Evolutionary conservation across 2,797 vertebrate genomes (phyloP).

Genomic region (Vipera ursinii): DNA sequence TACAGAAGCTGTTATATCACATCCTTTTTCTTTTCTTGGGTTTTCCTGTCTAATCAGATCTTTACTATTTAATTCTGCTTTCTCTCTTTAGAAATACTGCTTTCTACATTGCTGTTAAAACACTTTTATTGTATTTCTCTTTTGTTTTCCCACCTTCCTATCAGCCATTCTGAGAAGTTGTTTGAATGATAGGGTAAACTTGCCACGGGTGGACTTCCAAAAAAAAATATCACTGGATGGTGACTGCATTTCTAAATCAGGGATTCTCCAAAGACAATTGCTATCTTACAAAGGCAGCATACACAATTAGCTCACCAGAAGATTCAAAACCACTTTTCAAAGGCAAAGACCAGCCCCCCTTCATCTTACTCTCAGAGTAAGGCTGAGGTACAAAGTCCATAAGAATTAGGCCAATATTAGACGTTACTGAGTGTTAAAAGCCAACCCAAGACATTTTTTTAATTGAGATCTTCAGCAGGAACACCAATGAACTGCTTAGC

Average conservation of each 20-base stretch:
- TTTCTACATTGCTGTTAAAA: background rate
- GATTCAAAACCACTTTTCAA: background rate
- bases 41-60: background rate
- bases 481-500: background rate
- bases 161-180: background rate
- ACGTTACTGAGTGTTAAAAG: background rate
- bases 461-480: background rate
- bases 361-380: background rate
- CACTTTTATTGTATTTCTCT: background rate
- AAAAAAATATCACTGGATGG: background rate
- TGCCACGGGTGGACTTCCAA: background rate
- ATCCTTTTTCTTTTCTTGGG: background rate
- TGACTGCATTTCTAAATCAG: background rate
- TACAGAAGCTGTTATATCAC: background rate
- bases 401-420: background rate
- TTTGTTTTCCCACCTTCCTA: background rate
- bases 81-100: background rate
- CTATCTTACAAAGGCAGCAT: background rate
- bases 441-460: background rate
- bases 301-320: background rate
- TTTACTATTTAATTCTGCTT: background rate
- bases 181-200: background rate
- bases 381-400: background rate
- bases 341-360: background rate
- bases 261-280: background rate